Conservation (phyloP, 2,888 invertebrate genomes). For the Synergus itoensis region DNA sequence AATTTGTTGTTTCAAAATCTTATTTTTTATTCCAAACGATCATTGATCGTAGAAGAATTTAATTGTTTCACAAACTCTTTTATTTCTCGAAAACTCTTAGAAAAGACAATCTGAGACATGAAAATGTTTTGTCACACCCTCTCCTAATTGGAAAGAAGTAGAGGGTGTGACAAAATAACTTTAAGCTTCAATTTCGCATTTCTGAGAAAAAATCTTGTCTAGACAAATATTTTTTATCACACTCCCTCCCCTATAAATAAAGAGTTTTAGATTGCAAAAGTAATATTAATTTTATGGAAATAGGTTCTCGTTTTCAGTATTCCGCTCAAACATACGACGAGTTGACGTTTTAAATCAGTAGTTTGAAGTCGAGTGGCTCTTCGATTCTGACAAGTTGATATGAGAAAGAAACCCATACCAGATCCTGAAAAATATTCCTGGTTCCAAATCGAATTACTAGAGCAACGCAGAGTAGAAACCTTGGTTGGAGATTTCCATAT, state of each 20-base stretch:
- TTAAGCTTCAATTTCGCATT: too few species aligned
- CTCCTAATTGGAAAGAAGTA: too few species aligned
- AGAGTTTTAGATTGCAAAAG: not conserved
- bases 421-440: conserved; percentile 49
- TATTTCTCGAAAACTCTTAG: too few species aligned
- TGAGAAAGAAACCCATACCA: conserved; percentile 46
- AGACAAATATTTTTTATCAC: too few species aligned
- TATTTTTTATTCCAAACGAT: not conserved
- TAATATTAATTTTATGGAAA: not conserved
- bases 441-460: conserved; percentile 54
- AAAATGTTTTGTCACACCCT: too few species aligned
- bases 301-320: not conserved
- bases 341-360: conserved; percentile 44
- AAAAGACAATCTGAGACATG: too few species aligned
- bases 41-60: not conserved
- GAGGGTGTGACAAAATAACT: too few species aligned
- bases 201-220: too few species aligned
- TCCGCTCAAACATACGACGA: not conserved
- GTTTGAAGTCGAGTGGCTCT: conserved; percentile 18
- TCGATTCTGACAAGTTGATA: conserved; percentile 41
- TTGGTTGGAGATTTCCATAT: conserved; percentile 63
- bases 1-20: not conserved
- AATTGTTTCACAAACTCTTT: not conserved
- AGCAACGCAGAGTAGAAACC: conserved; percentile 43
- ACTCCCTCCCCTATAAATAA: too few species aligned